Percentiles rank a stretch among this genome's conserved stretches.
These are phyloP conservation scores for Hemicentrotus pulcherrimus DNA, from an alignment of 35 echinoderm and acorn worm genomes.

Conservation along the genomic window DNA sequence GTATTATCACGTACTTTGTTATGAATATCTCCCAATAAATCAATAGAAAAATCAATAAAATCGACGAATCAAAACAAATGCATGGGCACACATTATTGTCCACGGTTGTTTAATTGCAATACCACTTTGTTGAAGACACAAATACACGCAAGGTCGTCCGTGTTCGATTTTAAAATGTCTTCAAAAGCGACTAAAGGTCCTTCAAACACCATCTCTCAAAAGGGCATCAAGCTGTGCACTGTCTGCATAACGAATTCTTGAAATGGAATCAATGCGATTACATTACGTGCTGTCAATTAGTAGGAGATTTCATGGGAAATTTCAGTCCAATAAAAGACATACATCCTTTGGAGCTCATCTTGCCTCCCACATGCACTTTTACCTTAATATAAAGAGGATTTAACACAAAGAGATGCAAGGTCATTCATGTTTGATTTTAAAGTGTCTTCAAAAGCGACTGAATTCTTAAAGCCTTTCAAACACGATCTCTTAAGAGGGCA, in stretches of 20 bases:
- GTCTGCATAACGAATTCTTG: background rate
- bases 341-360: background rate
- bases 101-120: background rate
- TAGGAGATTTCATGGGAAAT: background rate
- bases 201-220: background rate
- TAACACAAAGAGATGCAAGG: background rate
- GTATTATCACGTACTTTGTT: background rate
- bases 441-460: background rate
- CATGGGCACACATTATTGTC: background rate
- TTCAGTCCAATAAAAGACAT: background rate
- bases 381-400: no score
- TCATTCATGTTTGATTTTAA: background rate
- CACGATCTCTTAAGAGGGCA: background rate
- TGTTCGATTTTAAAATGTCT: background rate
- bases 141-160: background rate
- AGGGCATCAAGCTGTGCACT: background rate
- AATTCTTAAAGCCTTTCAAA: background rate
- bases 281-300: background rate
- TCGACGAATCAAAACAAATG: background rate
- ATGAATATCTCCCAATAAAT: background rate
- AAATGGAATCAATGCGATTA: slow-evolving; percentile 4
- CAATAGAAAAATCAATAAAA: background rate
- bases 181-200: background rate
- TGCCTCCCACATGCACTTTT: background rate
- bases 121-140: background rate